Base-by-base conservation (phyloP, 2,888 invertebrate species). In the Halocaridina rubra region DNA sequence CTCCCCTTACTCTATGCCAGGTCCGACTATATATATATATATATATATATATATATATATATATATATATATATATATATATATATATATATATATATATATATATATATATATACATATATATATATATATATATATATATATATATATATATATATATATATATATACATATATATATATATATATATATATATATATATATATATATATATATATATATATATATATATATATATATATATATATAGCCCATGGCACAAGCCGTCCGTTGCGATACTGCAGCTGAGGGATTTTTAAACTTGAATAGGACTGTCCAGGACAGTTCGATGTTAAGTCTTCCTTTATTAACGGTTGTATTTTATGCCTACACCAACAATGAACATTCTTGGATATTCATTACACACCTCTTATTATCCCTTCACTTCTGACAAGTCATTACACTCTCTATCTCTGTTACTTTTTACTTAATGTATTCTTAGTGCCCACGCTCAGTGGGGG, bases 111-210 rank as follows among this genome's bases (percentile, higher is more conserved):
- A 59, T 74, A 32, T 59, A 74, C 72, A 57, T 22, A 57, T 74
- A 57, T 80, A 57, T 80, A 74, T 74, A 74, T 57, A 57, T 74
- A 74, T 74, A 57, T 74, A 57, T 72, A 53, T 53, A 72, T 72
- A 53, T 72, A 72, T 80, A 72, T 80, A 72, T 72, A 72, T 72
- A 72, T 72, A 72, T 80, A 46, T 80, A 72, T 80, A 72, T 80
- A 72, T 80, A 72, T 80, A 72, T 72, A 72, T 80, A 72, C 69
- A 72, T 80, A 72, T 80, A 72, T 80, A 72, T 80, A 72, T 80
- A 72, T 80, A 72, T 72, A 72, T 72, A 57, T 76, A 57, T 57
- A 57, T 76, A 57, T 57, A 57, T 76, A 30, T 76, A 57, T 76
- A 57, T 76, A 57, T 57, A 57, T 76, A 57, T 76, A 30, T 76